Conservation (phyloP, 35 echinoderm and acorn worm species). For the Heliocidaris tuberculata region DNA sequence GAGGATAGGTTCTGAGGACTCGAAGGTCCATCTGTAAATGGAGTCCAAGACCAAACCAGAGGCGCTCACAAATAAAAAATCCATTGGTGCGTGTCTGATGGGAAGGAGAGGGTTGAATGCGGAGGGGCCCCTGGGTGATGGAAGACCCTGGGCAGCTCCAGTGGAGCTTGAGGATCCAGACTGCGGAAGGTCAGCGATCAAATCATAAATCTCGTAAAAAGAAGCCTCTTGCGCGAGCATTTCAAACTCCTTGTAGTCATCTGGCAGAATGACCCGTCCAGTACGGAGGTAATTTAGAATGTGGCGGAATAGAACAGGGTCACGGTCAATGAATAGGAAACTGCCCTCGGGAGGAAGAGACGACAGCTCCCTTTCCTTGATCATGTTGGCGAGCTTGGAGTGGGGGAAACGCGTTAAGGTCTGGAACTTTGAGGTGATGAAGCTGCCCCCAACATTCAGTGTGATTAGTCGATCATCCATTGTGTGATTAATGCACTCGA, state of each 20-base stretch:
- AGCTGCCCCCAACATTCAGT: slow-evolving; percentile 71
- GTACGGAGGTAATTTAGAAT: slow-evolving; percentile 73
- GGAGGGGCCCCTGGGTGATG: background rate
- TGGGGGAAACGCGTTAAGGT: slow-evolving; percentile 65
- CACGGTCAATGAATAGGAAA: slow-evolving; percentile 75
- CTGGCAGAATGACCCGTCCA: slow-evolving; percentile 55
- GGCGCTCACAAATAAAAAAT: background rate
- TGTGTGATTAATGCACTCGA: background rate
- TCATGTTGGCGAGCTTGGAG: slow-evolving; percentile 69
- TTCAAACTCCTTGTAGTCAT: slow-evolving; percentile 61
- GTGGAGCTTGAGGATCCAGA: background rate
- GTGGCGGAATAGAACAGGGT: slow-evolving; percentile 71
- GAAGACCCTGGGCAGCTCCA: background rate
- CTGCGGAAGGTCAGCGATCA: background rate
- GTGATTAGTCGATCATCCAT: background rate
- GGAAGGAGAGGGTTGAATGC: background rate
- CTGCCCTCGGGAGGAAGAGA: slow-evolving; percentile 55
- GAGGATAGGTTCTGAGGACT: background rate
- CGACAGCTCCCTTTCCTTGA: slow-evolving; percentile 57
- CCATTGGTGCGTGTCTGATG: background rate
- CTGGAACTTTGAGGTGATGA: slow-evolving; percentile 67
- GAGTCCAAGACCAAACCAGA: background rate
- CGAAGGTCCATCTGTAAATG: background rate
- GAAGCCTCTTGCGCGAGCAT: slow-evolving; percentile 64
- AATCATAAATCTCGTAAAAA: slow-evolving; percentile 59